Evolutionary conservation across 2,888 invertebrate species (phyloP), one percentile per base, ranked within the genome.

Genomic region (Drosophila niveifrons): DNA sequence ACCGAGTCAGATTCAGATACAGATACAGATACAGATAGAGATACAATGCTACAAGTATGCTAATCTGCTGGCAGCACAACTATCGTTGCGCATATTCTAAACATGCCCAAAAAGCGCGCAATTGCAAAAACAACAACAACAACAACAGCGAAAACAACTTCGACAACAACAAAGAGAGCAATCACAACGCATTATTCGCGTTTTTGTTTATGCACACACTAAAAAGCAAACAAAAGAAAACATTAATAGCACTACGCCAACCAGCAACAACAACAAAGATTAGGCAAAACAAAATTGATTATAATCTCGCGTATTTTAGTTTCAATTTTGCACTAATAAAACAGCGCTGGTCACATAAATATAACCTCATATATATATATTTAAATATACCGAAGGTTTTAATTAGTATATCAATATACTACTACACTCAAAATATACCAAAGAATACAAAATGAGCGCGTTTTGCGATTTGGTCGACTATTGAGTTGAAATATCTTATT

Each of bases 261-360:
- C 23, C 23, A 72, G 36, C 36, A 7, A 55, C 41, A 57, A 71
- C 17, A 66, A 59, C 66, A 64, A 73, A 23, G 23, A 57, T 59
- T 68, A 57, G 46, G 52, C 63, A 56, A 66, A 48, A 52, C 51
- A 55, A 56, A 66, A 52, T 71, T 65, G 59, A 75, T 59, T 75
- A 52, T 65, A 75, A 75, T 75, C 61, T 46, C 4, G 46, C 44
- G 43, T 29, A 48, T 34, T 58, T 47, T 13, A 39, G 56, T 53
- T 62, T 65, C 17, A 13, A 50, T 46, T 53, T 53, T 51, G 46
- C 59, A 47, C 39, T 31, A 15, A 55, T 64, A 55, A 58, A 66
- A 46, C 62, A 66, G 41, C 47, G 56, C 51, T n/a, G 15, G 2
- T 39, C 17, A 44, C 3, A n/a, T 17, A 15, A 48, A 43, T 52